Evolutionary conservation across 2,797 vertebrate genomes (phyloP).

Genomic region (Brachyalestes nurse): DNA sequence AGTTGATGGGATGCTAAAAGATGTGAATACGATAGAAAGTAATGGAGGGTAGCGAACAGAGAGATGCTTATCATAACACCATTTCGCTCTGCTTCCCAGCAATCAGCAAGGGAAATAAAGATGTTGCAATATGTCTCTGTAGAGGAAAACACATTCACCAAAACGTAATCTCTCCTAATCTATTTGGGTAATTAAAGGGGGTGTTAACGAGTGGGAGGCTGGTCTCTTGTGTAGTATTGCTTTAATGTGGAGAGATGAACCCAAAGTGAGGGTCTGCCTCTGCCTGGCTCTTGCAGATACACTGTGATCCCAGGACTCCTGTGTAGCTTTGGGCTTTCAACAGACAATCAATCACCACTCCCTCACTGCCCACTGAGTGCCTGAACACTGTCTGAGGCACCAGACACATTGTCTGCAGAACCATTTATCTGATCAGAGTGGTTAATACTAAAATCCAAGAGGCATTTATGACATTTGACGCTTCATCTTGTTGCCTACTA

Average conservation of each 20-base stretch:
- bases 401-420: constrained; percentile 3
- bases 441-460: not conserved
- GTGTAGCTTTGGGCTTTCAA: constrained; percentile 19
- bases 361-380: constrained; percentile 7
- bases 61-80: constrained; percentile 51
- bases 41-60: constrained; percentile 49
- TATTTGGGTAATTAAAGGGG: constrained; percentile 69
- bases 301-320: constrained; percentile 6
- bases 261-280: constrained; percentile 53
- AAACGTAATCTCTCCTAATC: constrained; percentile 56
- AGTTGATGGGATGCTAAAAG: constrained; percentile 27
- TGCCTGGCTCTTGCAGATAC: constrained; percentile 28
- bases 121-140: constrained; percentile 30
- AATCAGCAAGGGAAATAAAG: constrained; percentile 55
- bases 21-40: constrained; percentile 45
- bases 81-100: constrained; percentile 44
- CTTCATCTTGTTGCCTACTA: not conserved
- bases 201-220: constrained; percentile 72
- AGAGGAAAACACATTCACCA: constrained; percentile 38
- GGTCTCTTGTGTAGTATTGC: constrained; percentile 71
- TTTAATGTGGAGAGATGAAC: constrained; percentile 71
- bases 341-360: constrained; percentile 35
- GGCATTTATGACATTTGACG: not conserved
- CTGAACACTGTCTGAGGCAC: not conserved
- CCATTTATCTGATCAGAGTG: constrained; percentile 10